These are phyloP conservation scores for Pogonophryne albipinna DNA, from an alignment of 2,797 vertebrate species.

Conservation along the genomic window DNA sequence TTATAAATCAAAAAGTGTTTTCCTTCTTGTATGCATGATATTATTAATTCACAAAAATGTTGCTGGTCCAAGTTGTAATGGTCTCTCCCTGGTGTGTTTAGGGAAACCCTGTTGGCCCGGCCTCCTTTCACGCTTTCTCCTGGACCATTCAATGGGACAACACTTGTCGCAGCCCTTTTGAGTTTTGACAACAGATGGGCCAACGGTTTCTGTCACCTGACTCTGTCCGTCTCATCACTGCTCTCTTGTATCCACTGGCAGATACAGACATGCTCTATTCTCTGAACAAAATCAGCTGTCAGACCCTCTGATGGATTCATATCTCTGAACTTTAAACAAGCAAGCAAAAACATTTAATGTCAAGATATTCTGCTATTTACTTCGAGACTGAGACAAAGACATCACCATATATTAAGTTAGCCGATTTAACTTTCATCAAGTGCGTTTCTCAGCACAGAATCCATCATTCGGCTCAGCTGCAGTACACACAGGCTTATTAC, in stretches of 20 bases:
- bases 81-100: constrained; percentile 3
- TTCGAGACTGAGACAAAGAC: neutral
- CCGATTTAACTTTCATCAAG: neutral
- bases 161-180: constrained; percentile 74
- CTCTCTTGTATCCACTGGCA: constrained; percentile 35
- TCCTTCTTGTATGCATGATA: neutral
- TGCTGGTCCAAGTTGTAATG: constrained; percentile 15
- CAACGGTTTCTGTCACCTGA: constrained; percentile 81
- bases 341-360: neutral
- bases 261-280: neutral
- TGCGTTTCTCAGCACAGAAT: neutral
- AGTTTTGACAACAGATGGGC: constrained; percentile 82
- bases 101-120: constrained; percentile 9
- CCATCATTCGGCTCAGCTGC: constrained; percentile 16
- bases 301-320: neutral
- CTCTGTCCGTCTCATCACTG: constrained; percentile 47
- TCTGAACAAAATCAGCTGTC: constrained; percentile 16
- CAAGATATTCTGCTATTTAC: constrained; percentile 3
- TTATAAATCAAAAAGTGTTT: neutral
- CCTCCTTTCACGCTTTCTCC: constrained; percentile 25
- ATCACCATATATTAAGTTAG: neutral
- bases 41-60: neutral
- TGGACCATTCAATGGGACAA: constrained; percentile 50
- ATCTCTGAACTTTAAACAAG: constrained; percentile 20
- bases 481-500: constrained; percentile 31